Conservation (phyloP, 2,888 invertebrate genomes). For the Hirtodrosophila cameraria region DNA sequence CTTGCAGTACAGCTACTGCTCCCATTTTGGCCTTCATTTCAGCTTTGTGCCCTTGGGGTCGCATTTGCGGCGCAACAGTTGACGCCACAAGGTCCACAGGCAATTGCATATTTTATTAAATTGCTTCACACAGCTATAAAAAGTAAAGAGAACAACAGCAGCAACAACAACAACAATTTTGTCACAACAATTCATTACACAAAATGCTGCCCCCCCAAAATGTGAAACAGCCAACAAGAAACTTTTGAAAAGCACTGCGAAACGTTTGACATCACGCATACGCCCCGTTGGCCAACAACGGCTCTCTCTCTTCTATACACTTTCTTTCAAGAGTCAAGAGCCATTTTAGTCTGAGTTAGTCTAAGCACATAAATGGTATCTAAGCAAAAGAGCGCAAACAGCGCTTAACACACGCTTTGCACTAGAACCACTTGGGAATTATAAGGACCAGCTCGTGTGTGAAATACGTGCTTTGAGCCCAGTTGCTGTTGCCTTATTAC, state of each 20-base stretch:
- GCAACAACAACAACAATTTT: constrained; percentile 52
- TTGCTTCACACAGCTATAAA: constrained; percentile 28
- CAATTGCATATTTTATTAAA: constrained; percentile 69
- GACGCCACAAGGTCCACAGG: constrained; percentile 41
- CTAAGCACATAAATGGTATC: too few relatives aligned
- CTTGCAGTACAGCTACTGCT: too few relatives aligned
- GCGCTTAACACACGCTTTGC: constrained; percentile 10
- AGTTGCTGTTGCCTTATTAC: constrained; percentile 13
- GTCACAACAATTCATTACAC: constrained; percentile 77
- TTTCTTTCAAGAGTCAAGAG: constrained; percentile 1
- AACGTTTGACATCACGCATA: constrained; percentile 68
- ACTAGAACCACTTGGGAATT: constrained; percentile 39
- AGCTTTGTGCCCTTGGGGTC: constrained; percentile 34
- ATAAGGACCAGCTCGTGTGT: constrained; percentile 26
- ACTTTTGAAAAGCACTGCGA: constrained; percentile 52
- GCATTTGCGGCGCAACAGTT: constrained; percentile 48
- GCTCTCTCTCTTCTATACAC: constrained; percentile 19
- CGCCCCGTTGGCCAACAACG: constrained; percentile 57
- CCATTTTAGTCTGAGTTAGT: too few relatives aligned
- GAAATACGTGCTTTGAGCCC: constrained; percentile 24
- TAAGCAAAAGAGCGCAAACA: too few relatives aligned
- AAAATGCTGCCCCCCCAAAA: constrained; percentile 55
- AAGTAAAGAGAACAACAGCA: constrained; percentile 12
- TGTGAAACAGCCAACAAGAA: constrained; percentile 7
- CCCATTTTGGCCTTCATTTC: constrained; percentile 21